Evolutionary conservation across 2,888 invertebrate species (phyloP).

Genomic region (Drosophila picticornis): DNA sequence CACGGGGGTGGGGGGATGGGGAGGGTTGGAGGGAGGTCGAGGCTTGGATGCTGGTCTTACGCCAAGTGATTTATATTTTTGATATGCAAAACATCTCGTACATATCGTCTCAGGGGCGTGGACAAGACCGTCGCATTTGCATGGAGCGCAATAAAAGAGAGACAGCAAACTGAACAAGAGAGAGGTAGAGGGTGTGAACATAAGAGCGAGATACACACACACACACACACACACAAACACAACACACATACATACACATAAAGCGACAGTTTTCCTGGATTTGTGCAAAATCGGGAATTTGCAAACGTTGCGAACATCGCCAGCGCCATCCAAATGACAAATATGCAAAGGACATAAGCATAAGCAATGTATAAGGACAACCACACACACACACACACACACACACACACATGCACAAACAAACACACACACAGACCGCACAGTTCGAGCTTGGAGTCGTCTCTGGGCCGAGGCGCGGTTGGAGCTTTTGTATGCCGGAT

Average conservation of each 20-base stretch:
- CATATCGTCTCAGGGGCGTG: constrained; percentile 68
- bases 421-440: constrained; percentile 2
- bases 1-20: neutral
- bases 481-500: constrained; percentile 72
- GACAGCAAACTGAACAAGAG: constrained; percentile 5
- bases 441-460: constrained; percentile 22
- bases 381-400: constrained; percentile 29
- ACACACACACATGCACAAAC: neutral
- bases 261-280: constrained; percentile 59
- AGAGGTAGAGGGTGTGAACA: constrained; percentile 4
- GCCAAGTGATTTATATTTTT: constrained; percentile 81
- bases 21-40: constrained; percentile 9
- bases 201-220: constrained; percentile 1
- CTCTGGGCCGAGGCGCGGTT: constrained; percentile 28
- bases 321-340: constrained; percentile 69
- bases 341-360: constrained; percentile 80
- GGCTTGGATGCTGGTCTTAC: constrained; percentile 70
- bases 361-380: constrained; percentile 75
- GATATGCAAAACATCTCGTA: constrained; percentile 79
- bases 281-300: constrained; percentile 76
- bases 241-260: constrained; percentile 7
- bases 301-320: constrained; percentile 60
- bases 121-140: constrained; percentile 69
- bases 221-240: constrained; percentile 7
- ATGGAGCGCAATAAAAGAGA: constrained; percentile 34